A percentile compares a stretch with the other conserved stretches of the same genome.
These are phyloP conservation scores for Dissostichus mawsoni DNA, from an alignment of 2,113 vertebrate genomes.

Conservation along the genomic window DNA sequence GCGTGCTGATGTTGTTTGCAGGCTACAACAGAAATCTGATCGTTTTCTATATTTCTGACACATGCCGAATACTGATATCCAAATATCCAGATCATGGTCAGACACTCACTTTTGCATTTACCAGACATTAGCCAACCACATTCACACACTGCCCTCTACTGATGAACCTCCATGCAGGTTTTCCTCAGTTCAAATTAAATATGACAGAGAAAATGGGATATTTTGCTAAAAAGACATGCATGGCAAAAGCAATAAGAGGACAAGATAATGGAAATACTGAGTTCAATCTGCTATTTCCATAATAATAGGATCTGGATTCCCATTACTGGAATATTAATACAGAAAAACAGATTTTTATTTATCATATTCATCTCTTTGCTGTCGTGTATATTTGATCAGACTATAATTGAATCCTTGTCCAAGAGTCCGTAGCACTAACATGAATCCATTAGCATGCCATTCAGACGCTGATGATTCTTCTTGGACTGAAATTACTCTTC, in stretches of 20 bases:
- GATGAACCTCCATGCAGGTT: slow-evolving; percentile 14
- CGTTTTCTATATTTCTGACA: slow-evolving; percentile 72
- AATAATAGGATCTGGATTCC: slow-evolving; percentile 26
- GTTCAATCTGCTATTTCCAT: slow-evolving; percentile 7
- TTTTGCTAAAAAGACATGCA: not conserved
- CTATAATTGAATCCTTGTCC: slow-evolving; percentile 36
- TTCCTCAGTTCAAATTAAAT: not conserved
- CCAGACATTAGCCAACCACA: slow-evolving; percentile 9
- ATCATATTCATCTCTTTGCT: slow-evolving; percentile 26
- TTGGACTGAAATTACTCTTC: slow-evolving; percentile 9
- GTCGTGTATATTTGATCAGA: slow-evolving; percentile 31
- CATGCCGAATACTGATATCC: slow-evolving; percentile 7
- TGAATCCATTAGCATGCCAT: slow-evolving; percentile 16
- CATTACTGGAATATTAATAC: slow-evolving; percentile 36
- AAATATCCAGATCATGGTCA: slow-evolving; percentile 19
- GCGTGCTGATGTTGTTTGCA: slow-evolving; percentile 13
- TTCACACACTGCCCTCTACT: slow-evolving; percentile 74
- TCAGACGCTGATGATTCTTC: not conserved
- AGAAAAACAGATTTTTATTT: slow-evolving; percentile 14
- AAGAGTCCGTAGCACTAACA: not conserved
- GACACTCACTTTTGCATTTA: not conserved
- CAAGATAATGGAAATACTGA: slow-evolving; percentile 24
- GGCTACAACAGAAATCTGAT: slow-evolving; percentile 43
- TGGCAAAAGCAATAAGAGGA: slow-evolving; percentile 4
- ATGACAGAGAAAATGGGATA: not conserved